Percentiles rank a stretch among this genome's conserved stretches.
These are phyloP conservation scores for Schizothorax lantsangensis DNA, from an alignment of 2,797 vertebrate genomes.

Conservation along the genomic window DNA sequence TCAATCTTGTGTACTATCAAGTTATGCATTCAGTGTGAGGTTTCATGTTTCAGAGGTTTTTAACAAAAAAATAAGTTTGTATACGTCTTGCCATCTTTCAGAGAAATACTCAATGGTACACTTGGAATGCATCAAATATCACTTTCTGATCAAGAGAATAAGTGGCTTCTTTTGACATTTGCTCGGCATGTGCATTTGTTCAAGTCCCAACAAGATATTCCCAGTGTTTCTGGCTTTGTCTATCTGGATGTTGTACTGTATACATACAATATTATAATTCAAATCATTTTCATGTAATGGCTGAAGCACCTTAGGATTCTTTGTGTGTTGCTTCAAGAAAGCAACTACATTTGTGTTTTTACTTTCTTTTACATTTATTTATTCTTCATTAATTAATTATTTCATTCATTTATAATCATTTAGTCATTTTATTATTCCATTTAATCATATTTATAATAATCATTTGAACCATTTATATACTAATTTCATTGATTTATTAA, in stretches of 20 bases:
- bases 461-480: too few relatives aligned
- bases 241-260: neutral
- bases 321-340: too few relatives aligned
- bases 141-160: neutral
- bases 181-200: neutral
- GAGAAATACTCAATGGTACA: neutral
- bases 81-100: neutral
- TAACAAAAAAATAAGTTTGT: neutral
- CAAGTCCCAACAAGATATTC: neutral
- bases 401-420: neutral
- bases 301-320: too few relatives aligned
- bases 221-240: neutral
- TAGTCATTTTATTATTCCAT: neutral
- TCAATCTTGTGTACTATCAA: neutral
- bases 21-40: neutral
- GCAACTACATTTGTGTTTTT: too few relatives aligned
- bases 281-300: neutral
- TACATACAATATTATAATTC: neutral
- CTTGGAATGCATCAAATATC: too few relatives aligned
- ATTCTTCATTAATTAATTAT: too few relatives aligned
- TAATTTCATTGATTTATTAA: too few relatives aligned
- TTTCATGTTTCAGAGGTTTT: neutral
- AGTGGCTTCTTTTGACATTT: neutral
- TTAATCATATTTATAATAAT: neutral
- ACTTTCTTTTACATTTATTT: too few relatives aligned